Percentiles rank a stretch among this genome's conserved stretches.
Evolutionary conservation across 2,888 invertebrate species (phyloP).

Genomic region (Agriopis leucophaearia): DNA sequence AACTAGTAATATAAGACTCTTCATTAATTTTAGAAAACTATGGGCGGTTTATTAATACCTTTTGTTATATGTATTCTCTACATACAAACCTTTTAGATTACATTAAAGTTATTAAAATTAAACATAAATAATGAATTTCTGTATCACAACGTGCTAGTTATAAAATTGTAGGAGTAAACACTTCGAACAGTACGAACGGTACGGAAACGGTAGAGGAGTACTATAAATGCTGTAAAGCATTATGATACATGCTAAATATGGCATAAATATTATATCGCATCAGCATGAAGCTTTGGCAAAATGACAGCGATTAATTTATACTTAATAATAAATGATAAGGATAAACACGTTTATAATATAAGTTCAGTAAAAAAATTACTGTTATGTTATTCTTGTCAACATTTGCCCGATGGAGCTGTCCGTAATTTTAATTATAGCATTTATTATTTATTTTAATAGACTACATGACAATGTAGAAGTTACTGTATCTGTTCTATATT

Average conservation of each 20-base stretch:
- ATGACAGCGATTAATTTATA: constrained; percentile 12
- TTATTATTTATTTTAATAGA: constrained; percentile 52
- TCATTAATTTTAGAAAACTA: not conserved
- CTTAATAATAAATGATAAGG: not conserved
- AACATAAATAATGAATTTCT: not conserved
- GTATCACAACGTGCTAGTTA: constrained; percentile 6
- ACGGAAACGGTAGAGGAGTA: not conserved
- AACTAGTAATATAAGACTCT: constrained; percentile 1
- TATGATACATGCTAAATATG: constrained; percentile 20
- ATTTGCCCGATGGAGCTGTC: constrained; percentile 67
- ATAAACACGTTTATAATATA: not conserved
- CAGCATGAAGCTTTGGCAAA: constrained; percentile 16
- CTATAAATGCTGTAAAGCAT: constrained; percentile 23
- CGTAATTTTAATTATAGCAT: constrained; percentile 41
- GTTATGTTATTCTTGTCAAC: not conserved
- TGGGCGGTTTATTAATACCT: not conserved
- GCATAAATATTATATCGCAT: constrained; percentile 10
- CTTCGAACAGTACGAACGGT: too few species aligned
- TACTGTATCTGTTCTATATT: constrained; percentile 39
- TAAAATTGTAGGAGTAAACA: not conserved
- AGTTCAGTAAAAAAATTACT: constrained; percentile 10
- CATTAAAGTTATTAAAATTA: not conserved
- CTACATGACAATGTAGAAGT: constrained; percentile 56
- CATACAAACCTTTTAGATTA: constrained; percentile 1
- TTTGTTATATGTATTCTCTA: too few species aligned